Evolutionary conservation across 2,113 vertebrate species (phyloP).

Genomic region (Holacanthus passer): DNA sequence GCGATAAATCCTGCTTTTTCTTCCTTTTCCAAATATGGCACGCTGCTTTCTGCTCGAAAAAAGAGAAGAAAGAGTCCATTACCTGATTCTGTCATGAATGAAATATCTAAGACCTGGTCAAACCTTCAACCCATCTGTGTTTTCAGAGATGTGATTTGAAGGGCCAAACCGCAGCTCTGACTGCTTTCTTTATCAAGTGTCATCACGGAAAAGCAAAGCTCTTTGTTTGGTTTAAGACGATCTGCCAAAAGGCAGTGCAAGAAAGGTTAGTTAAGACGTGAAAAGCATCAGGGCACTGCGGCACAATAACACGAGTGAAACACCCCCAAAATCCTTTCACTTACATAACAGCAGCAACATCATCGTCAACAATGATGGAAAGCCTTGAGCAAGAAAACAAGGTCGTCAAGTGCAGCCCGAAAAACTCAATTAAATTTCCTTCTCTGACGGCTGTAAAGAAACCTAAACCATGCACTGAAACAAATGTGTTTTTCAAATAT

Average conservation of each 20-base stretch:
- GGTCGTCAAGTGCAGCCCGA: neutral
- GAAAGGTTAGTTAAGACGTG: neutral
- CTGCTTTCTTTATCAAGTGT: constrained; percentile 1
- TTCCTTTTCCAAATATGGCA: neutral
- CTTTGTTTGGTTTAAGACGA: neutral
- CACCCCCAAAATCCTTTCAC: neutral
- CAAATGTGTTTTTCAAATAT: neutral
- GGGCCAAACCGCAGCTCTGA: neutral
- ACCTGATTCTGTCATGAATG: neutral
- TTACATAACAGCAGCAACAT: neutral
- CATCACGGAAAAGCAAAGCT: constrained; percentile 9
- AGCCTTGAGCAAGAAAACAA: neutral
- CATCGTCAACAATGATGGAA: neutral
- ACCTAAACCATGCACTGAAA: neutral
- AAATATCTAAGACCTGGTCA: constrained; percentile 16
- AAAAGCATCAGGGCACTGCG: neutral
- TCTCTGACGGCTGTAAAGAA: neutral
- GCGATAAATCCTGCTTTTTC: neutral
- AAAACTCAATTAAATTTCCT: neutral
- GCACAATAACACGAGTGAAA: constrained; percentile 12
- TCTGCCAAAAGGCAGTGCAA: constrained; percentile 5
- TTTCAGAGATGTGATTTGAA: constrained; percentile 8
- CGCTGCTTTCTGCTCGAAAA: neutral
- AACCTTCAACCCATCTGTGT: constrained; percentile 27
- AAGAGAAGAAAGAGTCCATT: constrained; percentile 4